These are phyloP conservation scores for Encarsia formosa DNA, from an alignment of 2,888 invertebrate species.

Conservation along the genomic window DNA sequence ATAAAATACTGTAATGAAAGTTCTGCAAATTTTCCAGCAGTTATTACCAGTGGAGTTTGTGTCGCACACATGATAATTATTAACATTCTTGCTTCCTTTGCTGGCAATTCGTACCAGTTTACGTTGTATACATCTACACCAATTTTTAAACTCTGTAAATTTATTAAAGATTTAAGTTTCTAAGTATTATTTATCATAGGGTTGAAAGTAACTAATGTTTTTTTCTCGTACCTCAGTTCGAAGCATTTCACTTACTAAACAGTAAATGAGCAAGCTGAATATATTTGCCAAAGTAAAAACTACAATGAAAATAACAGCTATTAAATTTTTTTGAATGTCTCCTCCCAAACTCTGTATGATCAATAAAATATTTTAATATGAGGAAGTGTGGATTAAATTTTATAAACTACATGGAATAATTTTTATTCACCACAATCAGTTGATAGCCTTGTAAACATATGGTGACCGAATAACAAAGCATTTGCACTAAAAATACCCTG, in stretches of 20 bases:
- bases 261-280: conserved; percentile 14
- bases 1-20: conserved; percentile 36
- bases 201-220: too few relatives aligned
- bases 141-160: conserved; percentile 31
- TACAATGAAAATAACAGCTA: conserved; percentile 1
- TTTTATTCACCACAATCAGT: conserved; percentile 24
- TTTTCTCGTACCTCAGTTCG: conserved; percentile 1
- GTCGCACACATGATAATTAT: conserved; percentile 31
- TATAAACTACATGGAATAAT: neutral
- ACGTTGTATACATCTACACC: conserved; percentile 28
- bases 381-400: neutral
- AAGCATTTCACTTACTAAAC: conserved; percentile 8
- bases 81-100: conserved; percentile 27
- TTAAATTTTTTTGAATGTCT: too few relatives aligned
- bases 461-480: conserved; percentile 25
- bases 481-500: conserved; percentile 29
- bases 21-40: conserved; percentile 36
- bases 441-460: conserved; percentile 34
- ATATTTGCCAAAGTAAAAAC: conserved; percentile 9
- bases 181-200: neutral
- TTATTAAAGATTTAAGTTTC: neutral
- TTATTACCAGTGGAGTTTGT: conserved; percentile 32
- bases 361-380: neutral
- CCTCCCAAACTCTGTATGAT: too few relatives aligned
- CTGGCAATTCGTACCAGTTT: conserved; percentile 32